Base-by-base conservation (phyloP, 1,140 invertebrate species). In the Zophobas atratus region DNA sequence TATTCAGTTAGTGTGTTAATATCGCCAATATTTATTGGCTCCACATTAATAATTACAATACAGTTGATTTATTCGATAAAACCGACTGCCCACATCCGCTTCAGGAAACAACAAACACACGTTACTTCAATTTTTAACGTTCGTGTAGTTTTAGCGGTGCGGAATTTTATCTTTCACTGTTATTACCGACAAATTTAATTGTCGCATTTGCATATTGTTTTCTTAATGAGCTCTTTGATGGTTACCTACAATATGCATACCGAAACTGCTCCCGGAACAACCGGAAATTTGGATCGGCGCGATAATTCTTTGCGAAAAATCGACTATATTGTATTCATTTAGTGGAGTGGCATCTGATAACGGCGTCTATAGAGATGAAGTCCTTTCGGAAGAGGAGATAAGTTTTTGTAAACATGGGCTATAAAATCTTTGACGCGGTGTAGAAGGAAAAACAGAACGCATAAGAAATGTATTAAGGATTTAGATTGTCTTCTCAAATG, bases 1-100 rank as follows among this genome's bases (percentile, higher is more conserved):
- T 20, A n/a, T 70, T 70, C 51, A 60, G 60, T 67, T 67, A 67
- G 39, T 67, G 60, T 67, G 60, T 46, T 67, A 67, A 33, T 67
- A 67, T 46, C 32, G 43, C 39, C 60, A 67, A 67, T 67, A 67
- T 67, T 67, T 67, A 67, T 67, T 46, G 43, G 60, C 38, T 46
- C 60, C 32, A 67, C 60, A 46, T 67, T 41, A 43, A 33, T 67
- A 67, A 67, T 67, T 67, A 67, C 60, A 67, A 43, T 67, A 67
- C 32, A 43, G 20, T 67, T 67, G 39, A 67, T 67, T 67, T 67
- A 67, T 67, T n/a, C 20, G 4, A 20, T 6, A n/a, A 41, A 41
- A 20, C 38, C 43, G 49, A n/a, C 60, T 67, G 43, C 60, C 60
- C 33, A 67, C 39, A 67, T 67, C 60, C 60, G 60, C 33, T 43